A percentile compares a stretch with the other conserved stretches of the same genome.
These are phyloP conservation scores for Sander lucioperca DNA, from an alignment of 2,113 vertebrate species.

Conservation along the genomic window DNA sequence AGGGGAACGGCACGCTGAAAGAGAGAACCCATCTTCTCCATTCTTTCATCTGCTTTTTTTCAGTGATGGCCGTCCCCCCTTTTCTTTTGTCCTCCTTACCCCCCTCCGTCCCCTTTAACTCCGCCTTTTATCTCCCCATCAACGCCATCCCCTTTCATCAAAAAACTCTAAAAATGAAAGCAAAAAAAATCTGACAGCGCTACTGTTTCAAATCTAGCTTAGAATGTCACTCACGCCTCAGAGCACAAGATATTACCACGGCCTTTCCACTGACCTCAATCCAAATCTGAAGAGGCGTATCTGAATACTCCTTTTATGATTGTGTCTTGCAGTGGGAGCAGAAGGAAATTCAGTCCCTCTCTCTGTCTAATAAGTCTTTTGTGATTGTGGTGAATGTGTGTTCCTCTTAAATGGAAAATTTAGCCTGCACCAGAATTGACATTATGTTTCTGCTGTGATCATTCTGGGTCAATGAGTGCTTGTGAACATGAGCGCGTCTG, in stretches of 20 bases:
- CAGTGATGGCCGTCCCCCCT: constrained; percentile 53
- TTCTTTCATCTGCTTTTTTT: constrained; percentile 77
- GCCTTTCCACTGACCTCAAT: constrained; percentile 79
- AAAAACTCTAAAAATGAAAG: constrained; percentile 65
- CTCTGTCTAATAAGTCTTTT: constrained; percentile 69
- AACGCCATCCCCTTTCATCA: constrained; percentile 67
- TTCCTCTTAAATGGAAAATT: constrained; percentile 64
- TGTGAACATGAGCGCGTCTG: constrained; percentile 43
- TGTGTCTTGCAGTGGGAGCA: constrained; percentile 50
- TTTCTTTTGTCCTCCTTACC: constrained; percentile 61
- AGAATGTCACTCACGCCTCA: constrained; percentile 71
- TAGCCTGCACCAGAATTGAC: constrained; percentile 49
- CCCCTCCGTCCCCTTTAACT: constrained; percentile 52
- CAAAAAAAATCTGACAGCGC: constrained; percentile 60
- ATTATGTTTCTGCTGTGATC: constrained; percentile 64
- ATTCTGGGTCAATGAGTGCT: constrained; percentile 61
- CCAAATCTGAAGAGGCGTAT: constrained; percentile 75
- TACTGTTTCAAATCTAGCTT: constrained; percentile 67
- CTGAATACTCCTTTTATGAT: constrained; percentile 74
- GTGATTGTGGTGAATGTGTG: constrained; percentile 53
- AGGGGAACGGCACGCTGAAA: constrained; percentile 71
- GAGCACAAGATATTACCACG: constrained; percentile 68
- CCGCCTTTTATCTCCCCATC: constrained; percentile 77
- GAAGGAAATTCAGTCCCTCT: constrained; percentile 59
- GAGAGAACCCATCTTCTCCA: constrained; percentile 71